These are phyloP conservation scores for Sesia apiformis DNA, from an alignment of 2,888 invertebrate genomes.

Conservation along the genomic window DNA sequence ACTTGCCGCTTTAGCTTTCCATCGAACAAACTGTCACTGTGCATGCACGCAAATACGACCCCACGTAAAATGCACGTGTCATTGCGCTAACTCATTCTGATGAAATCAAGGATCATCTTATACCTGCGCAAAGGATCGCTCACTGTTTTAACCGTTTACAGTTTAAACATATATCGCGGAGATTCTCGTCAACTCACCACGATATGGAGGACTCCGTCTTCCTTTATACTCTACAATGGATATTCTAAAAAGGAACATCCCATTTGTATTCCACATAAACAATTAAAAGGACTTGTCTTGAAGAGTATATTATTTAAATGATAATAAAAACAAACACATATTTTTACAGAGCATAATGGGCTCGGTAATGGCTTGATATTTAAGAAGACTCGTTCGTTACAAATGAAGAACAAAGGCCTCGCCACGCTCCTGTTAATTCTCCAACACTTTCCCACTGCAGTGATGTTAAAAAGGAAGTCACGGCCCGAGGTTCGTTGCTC, in stretches of 20 bases:
- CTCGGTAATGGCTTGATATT: slow-evolving; percentile 34
- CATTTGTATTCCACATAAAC: slow-evolving; percentile 10
- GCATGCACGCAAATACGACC: slow-evolving; percentile 23
- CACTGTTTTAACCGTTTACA: too few species aligned
- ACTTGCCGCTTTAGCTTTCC: slow-evolving; percentile 44
- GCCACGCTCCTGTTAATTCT: slow-evolving; percentile 58
- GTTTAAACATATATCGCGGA: too few species aligned
- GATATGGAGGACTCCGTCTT: too few species aligned
- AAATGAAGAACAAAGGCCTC: slow-evolving; percentile 51
- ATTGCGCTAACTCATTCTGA: not conserved
- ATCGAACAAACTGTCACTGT: slow-evolving; percentile 12
- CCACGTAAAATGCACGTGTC: slow-evolving; percentile 26
- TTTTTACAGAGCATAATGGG: slow-evolving; percentile 32
- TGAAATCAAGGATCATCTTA: too few species aligned
- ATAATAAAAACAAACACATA: slow-evolving; percentile 44
- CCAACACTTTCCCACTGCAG: slow-evolving; percentile 53
- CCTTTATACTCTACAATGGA: too few species aligned
- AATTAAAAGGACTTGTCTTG: slow-evolving; percentile 10
- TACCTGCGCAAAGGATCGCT: too few species aligned
- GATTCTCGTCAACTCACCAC: too few species aligned
- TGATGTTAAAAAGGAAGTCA: slow-evolving; percentile 68
- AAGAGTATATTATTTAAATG: slow-evolving; percentile 13
- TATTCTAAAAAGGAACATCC: slow-evolving; percentile 2
- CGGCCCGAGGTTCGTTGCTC: slow-evolving; percentile 55
- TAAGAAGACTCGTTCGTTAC: slow-evolving; percentile 29